phyloP scores from a whole-genome alignment of 1,140 invertebrate genomes.

The Nixonia krombeini region DNA sequence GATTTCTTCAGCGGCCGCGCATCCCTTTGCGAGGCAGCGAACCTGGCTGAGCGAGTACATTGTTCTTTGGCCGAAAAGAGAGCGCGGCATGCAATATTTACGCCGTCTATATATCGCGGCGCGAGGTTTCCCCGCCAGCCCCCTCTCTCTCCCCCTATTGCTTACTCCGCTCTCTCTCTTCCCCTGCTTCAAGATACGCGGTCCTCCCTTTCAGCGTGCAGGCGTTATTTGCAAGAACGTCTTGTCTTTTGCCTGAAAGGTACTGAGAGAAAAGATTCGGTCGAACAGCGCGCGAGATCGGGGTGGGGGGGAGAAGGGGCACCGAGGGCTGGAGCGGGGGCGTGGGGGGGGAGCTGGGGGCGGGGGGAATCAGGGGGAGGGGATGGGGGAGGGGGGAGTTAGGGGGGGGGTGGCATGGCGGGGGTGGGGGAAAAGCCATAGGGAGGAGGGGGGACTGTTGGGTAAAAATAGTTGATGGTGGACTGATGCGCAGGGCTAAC shows the following conservation, averaged over 20 bases:
- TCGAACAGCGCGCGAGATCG: too few species aligned
- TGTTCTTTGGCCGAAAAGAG: constrained; percentile 40
- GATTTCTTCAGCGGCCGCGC: constrained; percentile 17
- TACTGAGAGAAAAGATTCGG: constrained; percentile 14
- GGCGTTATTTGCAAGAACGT: constrained; percentile 30
- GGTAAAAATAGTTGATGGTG: too few species aligned
- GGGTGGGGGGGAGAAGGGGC: too few species aligned
- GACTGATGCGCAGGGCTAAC: too few species aligned
- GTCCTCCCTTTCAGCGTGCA: constrained; percentile 21
- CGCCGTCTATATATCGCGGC: constrained; percentile 17
- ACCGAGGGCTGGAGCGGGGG: too few species aligned
- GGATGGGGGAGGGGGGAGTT: too few species aligned
- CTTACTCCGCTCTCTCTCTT: too few species aligned
- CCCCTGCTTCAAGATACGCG: constrained; percentile 21
- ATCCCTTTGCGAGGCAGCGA: constrained; percentile 15
- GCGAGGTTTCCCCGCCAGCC: constrained; percentile 10
- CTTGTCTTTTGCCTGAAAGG: constrained; percentile 19
- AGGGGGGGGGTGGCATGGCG: too few species aligned
- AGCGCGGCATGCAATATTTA: constrained; percentile 31
- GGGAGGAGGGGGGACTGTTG: too few species aligned
- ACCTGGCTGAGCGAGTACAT: constrained; percentile 31
- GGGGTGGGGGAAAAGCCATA: too few species aligned
- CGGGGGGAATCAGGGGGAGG: too few species aligned
- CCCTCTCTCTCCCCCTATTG: constrained; percentile 14
- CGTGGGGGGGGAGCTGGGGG: too few species aligned